These are phyloP conservation scores for Nemurella pictetii DNA, from an alignment of 2,888 invertebrate species.

Conservation along the genomic window DNA sequence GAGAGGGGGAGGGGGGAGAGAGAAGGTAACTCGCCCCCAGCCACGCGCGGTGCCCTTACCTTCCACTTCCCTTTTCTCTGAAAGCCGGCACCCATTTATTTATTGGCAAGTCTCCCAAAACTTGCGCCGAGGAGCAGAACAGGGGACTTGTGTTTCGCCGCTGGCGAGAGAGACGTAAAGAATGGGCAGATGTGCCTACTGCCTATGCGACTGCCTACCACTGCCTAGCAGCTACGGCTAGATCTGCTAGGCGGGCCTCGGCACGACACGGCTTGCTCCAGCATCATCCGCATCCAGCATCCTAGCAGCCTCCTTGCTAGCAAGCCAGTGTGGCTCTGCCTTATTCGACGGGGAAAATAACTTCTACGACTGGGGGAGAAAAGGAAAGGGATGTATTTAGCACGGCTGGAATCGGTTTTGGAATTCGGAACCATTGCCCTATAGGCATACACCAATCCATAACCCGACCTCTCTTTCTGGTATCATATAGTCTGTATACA, in stretches of 20 bases:
- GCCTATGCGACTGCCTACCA: no score
- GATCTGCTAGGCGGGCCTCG: no score
- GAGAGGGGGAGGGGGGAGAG: no score
- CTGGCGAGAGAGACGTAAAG: not conserved
- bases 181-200: constrained; percentile 23
- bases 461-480: constrained; percentile 3
- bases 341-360: not conserved
- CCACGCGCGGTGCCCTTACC: not conserved
- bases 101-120: constrained; percentile 29
- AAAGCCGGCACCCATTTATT: constrained; percentile 28
- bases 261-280: no score
- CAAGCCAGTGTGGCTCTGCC: not conserved
- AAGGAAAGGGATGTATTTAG: constrained; percentile 11
- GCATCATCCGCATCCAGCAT: not conserved
- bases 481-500: not conserved
- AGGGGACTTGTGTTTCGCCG: not conserved
- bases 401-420: constrained; percentile 11
- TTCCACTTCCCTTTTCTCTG: not conserved
- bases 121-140: not conserved
- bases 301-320: not conserved
- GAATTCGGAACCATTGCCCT: constrained; percentile 10
- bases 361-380: not conserved
- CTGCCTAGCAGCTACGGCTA: no score
- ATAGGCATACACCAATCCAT: constrained; percentile 14
- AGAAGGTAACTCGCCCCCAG: no score